phyloP scores from a whole-genome alignment of 2,888 invertebrate genomes.

The Cyrtodaria siliqua region DNA sequence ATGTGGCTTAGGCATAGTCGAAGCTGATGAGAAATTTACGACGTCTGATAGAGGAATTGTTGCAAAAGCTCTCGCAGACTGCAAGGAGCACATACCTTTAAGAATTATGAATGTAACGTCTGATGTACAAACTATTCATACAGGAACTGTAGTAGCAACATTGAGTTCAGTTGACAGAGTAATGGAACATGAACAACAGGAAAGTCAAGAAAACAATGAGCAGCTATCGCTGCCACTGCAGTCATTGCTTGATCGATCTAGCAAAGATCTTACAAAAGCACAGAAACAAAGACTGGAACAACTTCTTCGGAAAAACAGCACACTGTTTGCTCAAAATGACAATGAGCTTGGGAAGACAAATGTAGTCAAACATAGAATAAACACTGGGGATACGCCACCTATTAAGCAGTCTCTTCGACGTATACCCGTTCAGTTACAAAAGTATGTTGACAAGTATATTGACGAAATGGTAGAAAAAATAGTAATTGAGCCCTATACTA shows the following conservation, averaged over 20 bases:
- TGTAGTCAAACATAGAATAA: constrained; percentile 3
- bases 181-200: no score
- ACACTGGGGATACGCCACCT: background rate
- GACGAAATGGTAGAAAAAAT: no score
- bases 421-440: no score
- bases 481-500: no score
- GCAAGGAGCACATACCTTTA: no score
- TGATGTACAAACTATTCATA: background rate
- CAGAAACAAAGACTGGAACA: no score
- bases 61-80: constrained; percentile 23
- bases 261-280: no score
- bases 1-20: constrained; percentile 17
- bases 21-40: constrained; percentile 13
- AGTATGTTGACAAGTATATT: no score
- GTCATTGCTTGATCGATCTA: no score
- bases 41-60: constrained; percentile 14
- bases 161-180: background rate
- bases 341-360: constrained; percentile 2
- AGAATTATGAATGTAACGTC: no score
- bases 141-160: background rate
- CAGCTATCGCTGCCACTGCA: background rate
- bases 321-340: constrained; percentile 1
- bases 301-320: constrained; percentile 15
- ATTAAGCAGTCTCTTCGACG: no score
- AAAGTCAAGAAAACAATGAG: no score